Evolutionary conservation across 1,140 invertebrate genomes (phyloP), one percentile per base, ranked within the genome.

Genomic region (Pachypsylla venusta): DNA sequence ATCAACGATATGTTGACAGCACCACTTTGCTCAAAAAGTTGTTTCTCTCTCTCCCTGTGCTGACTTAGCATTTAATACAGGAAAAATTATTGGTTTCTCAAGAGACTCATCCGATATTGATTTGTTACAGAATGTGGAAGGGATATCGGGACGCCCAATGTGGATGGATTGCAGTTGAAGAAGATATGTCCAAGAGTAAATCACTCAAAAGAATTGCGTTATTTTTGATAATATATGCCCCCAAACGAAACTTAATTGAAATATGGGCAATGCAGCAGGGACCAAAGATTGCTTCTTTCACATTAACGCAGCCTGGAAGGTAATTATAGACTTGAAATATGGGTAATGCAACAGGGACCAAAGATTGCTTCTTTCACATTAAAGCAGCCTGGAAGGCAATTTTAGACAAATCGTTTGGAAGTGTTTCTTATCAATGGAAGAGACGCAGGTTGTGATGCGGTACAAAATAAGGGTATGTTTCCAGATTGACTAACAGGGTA

Each of bases 121-220:
- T 16, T 39, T 63, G 55, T 65, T 66, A 25, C 56, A 68, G 66
- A 54, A 66, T 63, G 62, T 67, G 63, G 65, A 54, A 66, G 76
- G 77, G 79, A 10, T 97, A 94, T 69, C 75, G 93, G 59, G 87
- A 96, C 73, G 91, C 93, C 7, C 88, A 96, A 68, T 91, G 87
- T 73, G 85, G 84, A 5, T 98, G 93, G 82, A 74, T 95, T 39
- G 82, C 89, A 73, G 84, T 76, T 5, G 84, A 87, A 67, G 80
- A 82, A 63, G 76, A 75, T 48, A 19, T 22, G 22, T 48, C 42
- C 22, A 30, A 66, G 69, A 63, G 67, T 68, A 2, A 64, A 65
- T 62, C 66, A 66, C 60, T 40, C 74, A 76, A 60, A 65, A 68
- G 77, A 30, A 75, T 77, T 22, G 84, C 85, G 0, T 68, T 85